These are phyloP conservation scores for Arnoldichthys spilopterus DNA, from an alignment of 2,797 vertebrate genomes.

Conservation along the genomic window DNA sequence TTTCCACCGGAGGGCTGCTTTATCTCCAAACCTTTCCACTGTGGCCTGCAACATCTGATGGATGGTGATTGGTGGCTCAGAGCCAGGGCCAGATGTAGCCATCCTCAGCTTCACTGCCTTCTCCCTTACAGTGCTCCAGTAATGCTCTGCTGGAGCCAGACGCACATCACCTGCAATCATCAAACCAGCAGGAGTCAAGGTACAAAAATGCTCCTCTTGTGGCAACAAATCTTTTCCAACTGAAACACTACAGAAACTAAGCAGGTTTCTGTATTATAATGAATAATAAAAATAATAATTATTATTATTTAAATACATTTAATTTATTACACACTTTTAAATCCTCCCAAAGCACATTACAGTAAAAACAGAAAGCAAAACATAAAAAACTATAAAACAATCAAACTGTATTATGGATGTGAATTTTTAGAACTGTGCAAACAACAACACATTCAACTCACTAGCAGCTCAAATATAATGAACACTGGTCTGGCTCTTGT, in stretches of 20 bases:
- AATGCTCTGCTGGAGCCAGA: constrained; percentile 67
- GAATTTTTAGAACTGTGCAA: background rate
- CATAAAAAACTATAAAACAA: too few relatives aligned
- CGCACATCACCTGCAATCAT: background rate
- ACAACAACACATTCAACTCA: background rate
- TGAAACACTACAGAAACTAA: constrained; percentile 20
- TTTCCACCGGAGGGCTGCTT: constrained; percentile 71
- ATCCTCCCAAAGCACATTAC: too few relatives aligned
- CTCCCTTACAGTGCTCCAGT: constrained; percentile 72
- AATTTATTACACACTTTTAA: too few relatives aligned
- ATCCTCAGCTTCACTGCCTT: constrained; percentile 75
- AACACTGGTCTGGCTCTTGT: background rate
- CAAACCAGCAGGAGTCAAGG: too few relatives aligned
- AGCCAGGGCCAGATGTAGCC: constrained; percentile 67
- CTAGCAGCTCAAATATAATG: background rate
- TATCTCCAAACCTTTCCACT: constrained; percentile 63
- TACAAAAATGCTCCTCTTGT: too few relatives aligned
- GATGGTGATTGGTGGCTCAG: constrained; percentile 72
- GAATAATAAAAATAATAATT: background rate
- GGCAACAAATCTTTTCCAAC: too few relatives aligned
- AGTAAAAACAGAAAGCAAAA: too few relatives aligned
- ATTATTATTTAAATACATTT: too few relatives aligned
- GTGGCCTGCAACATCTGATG: constrained; percentile 78
- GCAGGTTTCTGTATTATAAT: constrained; percentile 4
- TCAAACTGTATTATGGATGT: too few relatives aligned